Conservation (phyloP, 92 coral and sea anemone species). For the Parazoanthus darwini region DNA sequence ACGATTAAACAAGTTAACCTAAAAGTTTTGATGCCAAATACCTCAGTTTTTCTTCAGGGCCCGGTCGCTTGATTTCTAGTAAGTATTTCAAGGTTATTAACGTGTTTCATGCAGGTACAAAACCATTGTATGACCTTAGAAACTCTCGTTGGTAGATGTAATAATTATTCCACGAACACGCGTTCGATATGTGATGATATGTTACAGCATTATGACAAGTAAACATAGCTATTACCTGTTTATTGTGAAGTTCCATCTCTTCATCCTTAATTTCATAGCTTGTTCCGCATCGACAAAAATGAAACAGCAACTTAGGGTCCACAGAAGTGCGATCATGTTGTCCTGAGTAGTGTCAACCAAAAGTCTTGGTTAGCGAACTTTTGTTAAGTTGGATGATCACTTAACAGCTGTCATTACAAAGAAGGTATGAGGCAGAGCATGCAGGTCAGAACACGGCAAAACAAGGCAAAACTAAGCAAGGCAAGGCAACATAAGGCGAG, state of each 20-base stretch:
- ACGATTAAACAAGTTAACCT: not conserved
- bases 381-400: too few relatives aligned
- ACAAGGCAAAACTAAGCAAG: not conserved
- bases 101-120: too few relatives aligned
- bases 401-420: too few relatives aligned
- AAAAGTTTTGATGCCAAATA: too few relatives aligned
- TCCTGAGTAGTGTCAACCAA: constrained; percentile 37
- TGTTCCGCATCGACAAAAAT: constrained; percentile 52
- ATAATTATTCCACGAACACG: not conserved
- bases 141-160: too few relatives aligned
- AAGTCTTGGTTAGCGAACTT: not conserved
- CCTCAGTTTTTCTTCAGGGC: too few relatives aligned
- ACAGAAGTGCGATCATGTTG: constrained; percentile 53
- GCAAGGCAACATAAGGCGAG: not conserved
- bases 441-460: too few relatives aligned
- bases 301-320: constrained; percentile 70
- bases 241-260: constrained; percentile 21
- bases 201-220: not conserved
- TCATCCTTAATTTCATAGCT: constrained; percentile 22
- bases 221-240: not conserved
- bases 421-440: not conserved
- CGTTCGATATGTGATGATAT: not conserved
- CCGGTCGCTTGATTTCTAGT: too few relatives aligned
- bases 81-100: too few relatives aligned
- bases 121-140: too few relatives aligned